Conservation (phyloP, 1,140 invertebrate genomes). For the Spodoptera frugiperda region DNA sequence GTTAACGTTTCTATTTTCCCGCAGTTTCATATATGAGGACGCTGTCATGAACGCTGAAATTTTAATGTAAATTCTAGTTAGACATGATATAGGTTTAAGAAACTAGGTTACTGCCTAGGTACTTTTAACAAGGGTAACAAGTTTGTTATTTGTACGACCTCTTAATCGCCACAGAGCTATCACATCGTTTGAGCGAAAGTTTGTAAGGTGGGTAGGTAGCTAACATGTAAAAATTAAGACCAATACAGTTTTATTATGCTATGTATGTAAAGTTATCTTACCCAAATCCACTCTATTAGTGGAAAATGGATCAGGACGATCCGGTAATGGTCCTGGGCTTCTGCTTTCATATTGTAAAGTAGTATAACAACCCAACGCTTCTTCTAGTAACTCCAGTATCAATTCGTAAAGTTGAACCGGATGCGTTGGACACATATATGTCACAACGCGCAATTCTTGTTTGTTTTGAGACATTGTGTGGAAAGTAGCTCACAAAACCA, state of each 20-base stretch:
- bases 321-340: slow-evolving; percentile 78
- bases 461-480: slow-evolving; percentile 50
- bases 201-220: neutral
- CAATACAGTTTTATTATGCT: too few species aligned
- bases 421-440: slow-evolving; percentile 88
- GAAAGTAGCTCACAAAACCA: neutral
- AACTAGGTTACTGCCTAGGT: too few species aligned
- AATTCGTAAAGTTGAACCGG: slow-evolving; percentile 88
- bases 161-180: too few species aligned
- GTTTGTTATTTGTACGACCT: neutral
- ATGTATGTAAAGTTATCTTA: slow-evolving; percentile 58
- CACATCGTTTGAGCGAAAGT: neutral
- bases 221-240: too few species aligned
- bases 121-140: too few species aligned
- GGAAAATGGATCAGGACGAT: slow-evolving; percentile 87
- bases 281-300: slow-evolving; percentile 87
- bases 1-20: slow-evolving; percentile 73
- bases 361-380: slow-evolving; percentile 82
- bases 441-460: slow-evolving; percentile 84
- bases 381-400: slow-evolving; percentile 86
- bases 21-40: slow-evolving; percentile 85
- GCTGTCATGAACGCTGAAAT: slow-evolving; percentile 88
- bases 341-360: slow-evolving; percentile 88
- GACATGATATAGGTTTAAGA: too few species aligned
- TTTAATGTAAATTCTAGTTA: slow-evolving; percentile 7